These are phyloP conservation scores for Spermophilus dauricus DNA, from an alignment of 2,113 vertebrate genomes.

Conservation along the genomic window DNA sequence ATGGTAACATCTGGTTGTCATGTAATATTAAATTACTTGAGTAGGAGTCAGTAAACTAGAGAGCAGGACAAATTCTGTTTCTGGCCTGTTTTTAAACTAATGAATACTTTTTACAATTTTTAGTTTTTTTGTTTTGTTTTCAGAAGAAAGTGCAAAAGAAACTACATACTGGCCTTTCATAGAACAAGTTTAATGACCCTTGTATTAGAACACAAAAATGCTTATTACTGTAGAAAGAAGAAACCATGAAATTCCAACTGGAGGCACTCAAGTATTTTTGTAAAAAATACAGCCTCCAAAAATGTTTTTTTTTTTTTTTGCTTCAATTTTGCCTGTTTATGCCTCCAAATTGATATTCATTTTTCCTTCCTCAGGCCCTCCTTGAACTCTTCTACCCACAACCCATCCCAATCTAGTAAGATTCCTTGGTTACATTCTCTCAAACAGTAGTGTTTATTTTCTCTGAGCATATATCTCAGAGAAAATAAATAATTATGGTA, in stretches of 20 bases:
- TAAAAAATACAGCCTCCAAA: constrained; percentile 12
- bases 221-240: neutral
- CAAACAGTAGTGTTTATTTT: neutral
- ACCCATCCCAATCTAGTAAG: neutral
- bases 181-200: neutral
- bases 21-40: neutral
- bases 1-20: neutral
- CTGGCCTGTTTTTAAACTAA: neutral
- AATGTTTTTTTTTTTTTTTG: neutral
- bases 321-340: neutral
- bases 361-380: neutral
- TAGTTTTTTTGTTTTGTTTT: neutral
- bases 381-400: neutral
- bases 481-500: too few relatives aligned
- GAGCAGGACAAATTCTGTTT: neutral
- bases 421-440: neutral
- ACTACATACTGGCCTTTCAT: neutral
- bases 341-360: neutral
- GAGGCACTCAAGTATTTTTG: neutral
- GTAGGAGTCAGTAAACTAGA: neutral
- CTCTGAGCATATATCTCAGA: neutral
- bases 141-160: neutral
- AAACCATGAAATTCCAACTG: neutral
- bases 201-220: constrained; percentile 9
- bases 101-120: constrained; percentile 4